A percentile compares a stretch with the other conserved stretches of the same genome.
Evolutionary conservation across 2,797 vertebrate species (phyloP).

Genomic region (Artibeus lituratus): DNA sequence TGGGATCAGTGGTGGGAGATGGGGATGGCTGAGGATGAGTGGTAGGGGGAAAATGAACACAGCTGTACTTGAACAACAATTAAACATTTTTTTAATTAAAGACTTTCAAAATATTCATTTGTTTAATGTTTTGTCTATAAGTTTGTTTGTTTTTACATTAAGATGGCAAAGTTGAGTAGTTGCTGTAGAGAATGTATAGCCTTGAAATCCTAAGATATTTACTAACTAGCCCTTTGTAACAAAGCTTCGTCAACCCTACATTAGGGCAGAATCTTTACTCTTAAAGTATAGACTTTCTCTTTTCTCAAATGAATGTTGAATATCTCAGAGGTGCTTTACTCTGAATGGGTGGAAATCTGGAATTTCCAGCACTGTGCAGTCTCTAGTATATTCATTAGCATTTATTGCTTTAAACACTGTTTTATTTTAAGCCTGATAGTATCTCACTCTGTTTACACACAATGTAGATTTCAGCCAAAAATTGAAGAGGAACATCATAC

Average conservation of each 20-base stretch:
- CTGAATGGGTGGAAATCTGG: neutral
- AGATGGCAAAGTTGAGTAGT: neutral
- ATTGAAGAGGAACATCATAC: neutral
- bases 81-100: too few relatives aligned
- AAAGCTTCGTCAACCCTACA: neutral
- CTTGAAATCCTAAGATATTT: neutral
- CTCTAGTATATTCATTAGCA: neutral
- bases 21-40: too few relatives aligned
- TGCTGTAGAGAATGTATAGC: neutral
- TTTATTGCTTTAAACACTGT: neutral
- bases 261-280: neutral
- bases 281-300: neutral
- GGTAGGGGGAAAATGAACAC: too few relatives aligned
- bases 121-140: neutral
- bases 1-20: too few relatives aligned
- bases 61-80: too few relatives aligned
- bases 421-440: neutral
- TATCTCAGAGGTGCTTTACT: neutral
- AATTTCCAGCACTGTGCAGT: neutral
- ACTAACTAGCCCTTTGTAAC: neutral
- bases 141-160: neutral
- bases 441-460: neutral
- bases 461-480: neutral
- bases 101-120: neutral
- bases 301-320: neutral